phyloP scores from a whole-genome alignment of 2,113 vertebrate species.

The Gobio gobio region DNA sequence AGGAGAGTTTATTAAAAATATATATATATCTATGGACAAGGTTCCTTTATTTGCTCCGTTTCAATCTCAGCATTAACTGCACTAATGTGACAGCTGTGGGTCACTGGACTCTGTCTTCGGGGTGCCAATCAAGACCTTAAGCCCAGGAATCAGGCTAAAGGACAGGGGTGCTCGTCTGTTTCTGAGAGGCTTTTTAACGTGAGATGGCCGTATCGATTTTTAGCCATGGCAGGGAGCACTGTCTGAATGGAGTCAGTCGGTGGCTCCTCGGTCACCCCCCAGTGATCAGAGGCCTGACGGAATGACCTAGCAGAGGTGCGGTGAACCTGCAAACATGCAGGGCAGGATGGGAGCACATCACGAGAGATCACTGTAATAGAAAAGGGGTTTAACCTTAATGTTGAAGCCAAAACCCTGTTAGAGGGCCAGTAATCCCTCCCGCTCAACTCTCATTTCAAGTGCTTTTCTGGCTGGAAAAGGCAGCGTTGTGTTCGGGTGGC shows the following conservation, averaged over 20 bases:
- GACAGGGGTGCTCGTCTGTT: conserved; percentile 73
- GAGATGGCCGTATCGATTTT: conserved; percentile 79
- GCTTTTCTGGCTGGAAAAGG: conserved; percentile 60
- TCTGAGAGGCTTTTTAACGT: conserved; percentile 79
- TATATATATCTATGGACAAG: conserved; percentile 62
- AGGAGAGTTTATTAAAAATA: conserved; percentile 75
- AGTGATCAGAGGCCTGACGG: conserved; percentile 74
- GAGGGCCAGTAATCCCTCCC: conserved; percentile 77
- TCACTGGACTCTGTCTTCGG: conserved; percentile 71
- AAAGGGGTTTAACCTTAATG: conserved; percentile 84
- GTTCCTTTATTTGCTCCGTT: conserved; percentile 81
- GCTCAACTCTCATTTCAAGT: conserved; percentile 73
- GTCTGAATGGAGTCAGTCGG: conserved; percentile 66
- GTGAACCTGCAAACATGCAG: conserved; percentile 80
- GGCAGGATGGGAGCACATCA: conserved; percentile 74
- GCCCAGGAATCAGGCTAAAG: conserved; percentile 76
- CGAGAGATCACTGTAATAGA: conserved; percentile 79
- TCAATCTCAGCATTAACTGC: conserved; percentile 73
- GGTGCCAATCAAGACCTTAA: conserved; percentile 80
- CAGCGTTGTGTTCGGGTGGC: conserved; percentile 44
- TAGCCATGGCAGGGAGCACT: conserved; percentile 61
- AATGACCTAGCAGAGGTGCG: conserved; percentile 75
- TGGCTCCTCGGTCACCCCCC: conserved; percentile 72
- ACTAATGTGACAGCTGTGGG: conserved; percentile 83
- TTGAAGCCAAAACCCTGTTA: conserved; percentile 81